These are phyloP conservation scores for Coryphaenoides rupestris DNA, from an alignment of 2,113 vertebrate species.

Conservation along the genomic window DNA sequence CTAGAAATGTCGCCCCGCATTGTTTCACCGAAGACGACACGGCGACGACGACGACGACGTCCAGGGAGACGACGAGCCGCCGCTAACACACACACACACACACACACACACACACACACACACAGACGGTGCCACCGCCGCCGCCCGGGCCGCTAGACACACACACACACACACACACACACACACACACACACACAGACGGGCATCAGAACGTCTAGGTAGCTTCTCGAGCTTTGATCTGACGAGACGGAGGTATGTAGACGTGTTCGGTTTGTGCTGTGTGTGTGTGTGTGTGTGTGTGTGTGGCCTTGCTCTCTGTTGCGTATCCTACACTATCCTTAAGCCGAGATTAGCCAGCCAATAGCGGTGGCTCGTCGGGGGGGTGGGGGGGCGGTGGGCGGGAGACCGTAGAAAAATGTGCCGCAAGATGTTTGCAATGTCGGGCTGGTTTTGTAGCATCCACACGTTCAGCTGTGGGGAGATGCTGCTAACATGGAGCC, in stretches of 20 bases:
- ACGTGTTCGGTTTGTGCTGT: not conserved
- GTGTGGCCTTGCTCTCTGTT: not conserved
- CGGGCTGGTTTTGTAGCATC: not conserved
- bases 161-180: no score
- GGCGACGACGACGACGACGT: no score
- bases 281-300: not conserved
- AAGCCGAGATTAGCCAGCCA: not conserved
- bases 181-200: no score
- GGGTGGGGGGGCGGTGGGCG: not conserved
- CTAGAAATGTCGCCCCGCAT: no score
- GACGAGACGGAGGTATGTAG: no score
- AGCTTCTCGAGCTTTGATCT: no score
- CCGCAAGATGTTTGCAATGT: slow-evolving; percentile 1
- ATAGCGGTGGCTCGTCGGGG: not conserved
- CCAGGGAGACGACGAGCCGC: not conserved
- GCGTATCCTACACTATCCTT: not conserved
- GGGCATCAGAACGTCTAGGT: no score
- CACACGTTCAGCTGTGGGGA: not conserved
- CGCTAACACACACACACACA: not conserved
- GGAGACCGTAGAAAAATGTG: slow-evolving; percentile 10
- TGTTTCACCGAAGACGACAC: no score
- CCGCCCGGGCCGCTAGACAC: no score
- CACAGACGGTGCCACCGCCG: no score
- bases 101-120: no score
- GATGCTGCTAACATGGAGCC: not conserved